A percentile compares a stretch with the other conserved stretches of the same genome.
Evolutionary conservation across 2,113 vertebrate species (phyloP).

Genomic region (Ailurus styani): DNA sequence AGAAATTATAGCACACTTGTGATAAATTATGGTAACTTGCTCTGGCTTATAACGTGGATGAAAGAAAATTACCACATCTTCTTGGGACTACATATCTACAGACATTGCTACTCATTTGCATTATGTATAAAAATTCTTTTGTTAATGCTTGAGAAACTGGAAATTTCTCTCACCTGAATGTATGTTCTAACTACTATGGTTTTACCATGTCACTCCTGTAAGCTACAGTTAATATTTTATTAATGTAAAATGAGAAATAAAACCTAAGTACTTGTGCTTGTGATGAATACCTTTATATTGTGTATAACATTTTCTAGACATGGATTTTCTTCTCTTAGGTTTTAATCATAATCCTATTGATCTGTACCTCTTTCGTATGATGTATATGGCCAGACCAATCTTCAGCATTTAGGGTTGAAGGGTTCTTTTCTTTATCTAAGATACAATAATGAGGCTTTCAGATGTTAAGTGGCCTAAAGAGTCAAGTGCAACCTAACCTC

Average conservation of each 20-base stretch:
- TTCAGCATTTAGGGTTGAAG: neutral
- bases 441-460: neutral
- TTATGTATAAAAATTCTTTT: neutral
- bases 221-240: neutral
- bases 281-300: slow-evolving; percentile 14
- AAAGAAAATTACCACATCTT: neutral
- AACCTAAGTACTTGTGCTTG: neutral
- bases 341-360: neutral
- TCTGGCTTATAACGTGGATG: neutral
- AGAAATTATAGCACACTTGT: neutral
- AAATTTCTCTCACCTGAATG: neutral
- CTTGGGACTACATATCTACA: neutral
- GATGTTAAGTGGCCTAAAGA: neutral
- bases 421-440: neutral
- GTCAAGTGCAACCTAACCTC: neutral
- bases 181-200: neutral
- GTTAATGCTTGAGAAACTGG: neutral
- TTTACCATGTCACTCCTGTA: neutral
- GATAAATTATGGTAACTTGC: neutral
- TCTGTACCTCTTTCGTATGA: neutral
- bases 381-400: neutral
- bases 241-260: neutral
- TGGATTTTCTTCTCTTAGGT: neutral
- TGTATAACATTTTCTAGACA: neutral
- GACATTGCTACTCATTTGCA: neutral